Conservation (phyloP, 35 echinoderm and acorn worm species). For the Apostichopus parvimensis region DNA sequence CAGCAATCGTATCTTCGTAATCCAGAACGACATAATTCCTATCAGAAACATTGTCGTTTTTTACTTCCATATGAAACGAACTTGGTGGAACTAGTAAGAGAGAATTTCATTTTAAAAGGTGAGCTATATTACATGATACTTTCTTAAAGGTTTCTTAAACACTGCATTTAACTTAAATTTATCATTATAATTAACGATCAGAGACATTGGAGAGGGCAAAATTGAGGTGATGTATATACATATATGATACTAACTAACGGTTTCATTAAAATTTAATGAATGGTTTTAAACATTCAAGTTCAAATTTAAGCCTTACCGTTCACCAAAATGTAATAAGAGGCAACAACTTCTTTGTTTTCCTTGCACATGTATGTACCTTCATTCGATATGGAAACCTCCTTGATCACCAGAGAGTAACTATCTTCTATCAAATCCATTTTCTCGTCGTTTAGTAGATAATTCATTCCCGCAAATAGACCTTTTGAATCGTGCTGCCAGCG, state of each 20-base stretch:
- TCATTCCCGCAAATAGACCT: neutral
- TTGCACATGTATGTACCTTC: neutral
- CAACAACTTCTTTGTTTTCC: neutral
- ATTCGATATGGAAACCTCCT: neutral
- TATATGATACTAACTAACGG: neutral
- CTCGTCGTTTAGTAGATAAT: neutral
- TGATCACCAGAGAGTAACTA: neutral
- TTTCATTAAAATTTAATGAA: too few relatives aligned
- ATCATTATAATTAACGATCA: too few relatives aligned
- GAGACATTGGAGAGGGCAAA: too few relatives aligned
- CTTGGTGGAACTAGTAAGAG: neutral
- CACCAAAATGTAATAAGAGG: neutral
- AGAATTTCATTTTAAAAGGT: too few relatives aligned
- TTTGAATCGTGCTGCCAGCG: neutral
- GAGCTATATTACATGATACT: too few relatives aligned
- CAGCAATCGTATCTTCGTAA: neutral
- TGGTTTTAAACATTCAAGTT: too few relatives aligned
- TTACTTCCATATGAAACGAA: neutral
- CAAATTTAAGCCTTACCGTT: neutral
- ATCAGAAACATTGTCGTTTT: neutral
- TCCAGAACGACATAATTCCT: neutral
- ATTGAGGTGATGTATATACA: neutral
- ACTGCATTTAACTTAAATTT: too few relatives aligned
- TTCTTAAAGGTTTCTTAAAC: too few relatives aligned
- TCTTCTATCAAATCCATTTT: neutral